phyloP scores from a whole-genome alignment of 1,140 invertebrate species.

The Meloidogyne hapla region DNA sequence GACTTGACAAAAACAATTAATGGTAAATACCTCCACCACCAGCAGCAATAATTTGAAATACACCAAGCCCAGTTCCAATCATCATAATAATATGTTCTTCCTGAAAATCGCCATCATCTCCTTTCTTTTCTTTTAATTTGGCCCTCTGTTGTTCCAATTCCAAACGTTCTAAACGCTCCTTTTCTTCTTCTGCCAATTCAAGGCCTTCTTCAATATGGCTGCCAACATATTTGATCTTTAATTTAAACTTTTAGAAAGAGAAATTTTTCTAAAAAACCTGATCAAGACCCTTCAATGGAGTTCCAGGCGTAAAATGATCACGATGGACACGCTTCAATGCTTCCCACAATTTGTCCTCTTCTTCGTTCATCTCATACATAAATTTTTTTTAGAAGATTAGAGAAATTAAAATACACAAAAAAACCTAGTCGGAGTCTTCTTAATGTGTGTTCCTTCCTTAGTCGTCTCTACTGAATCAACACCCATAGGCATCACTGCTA shows the following conservation, averaged over 20 bases:
- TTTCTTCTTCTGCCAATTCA: conserved; percentile 51
- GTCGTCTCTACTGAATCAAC: conserved; percentile 22
- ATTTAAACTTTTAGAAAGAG: background rate
- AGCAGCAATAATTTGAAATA: conserved; percentile 58
- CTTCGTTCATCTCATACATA: conserved; percentile 57
- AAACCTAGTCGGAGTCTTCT: conserved; percentile 30
- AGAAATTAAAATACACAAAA: background rate
- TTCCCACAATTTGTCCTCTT: conserved; percentile 57
- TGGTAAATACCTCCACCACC: conserved; percentile 1
- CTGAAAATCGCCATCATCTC: background rate
- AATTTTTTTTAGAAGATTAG: conserved; percentile 14
- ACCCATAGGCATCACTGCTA: conserved; percentile 42
- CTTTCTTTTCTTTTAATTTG: conserved; percentile 32
- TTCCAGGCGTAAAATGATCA: conserved; percentile 48
- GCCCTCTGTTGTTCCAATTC: conserved; percentile 36
- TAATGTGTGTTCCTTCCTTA: conserved; percentile 8
- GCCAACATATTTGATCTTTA: conserved; percentile 53
- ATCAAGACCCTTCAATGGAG: conserved; percentile 46
- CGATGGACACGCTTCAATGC: conserved; percentile 51
- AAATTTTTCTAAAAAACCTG: conserved; percentile 42
- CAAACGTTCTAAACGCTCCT: conserved; percentile 49
- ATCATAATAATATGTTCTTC: conserved; percentile 50
- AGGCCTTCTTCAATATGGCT: conserved; percentile 56
- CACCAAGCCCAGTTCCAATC: conserved; percentile 60
- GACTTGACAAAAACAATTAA: no score